Evolutionary conservation across 1,140 invertebrate genomes (phyloP).

Genomic region (Holotrichia oblita): DNA sequence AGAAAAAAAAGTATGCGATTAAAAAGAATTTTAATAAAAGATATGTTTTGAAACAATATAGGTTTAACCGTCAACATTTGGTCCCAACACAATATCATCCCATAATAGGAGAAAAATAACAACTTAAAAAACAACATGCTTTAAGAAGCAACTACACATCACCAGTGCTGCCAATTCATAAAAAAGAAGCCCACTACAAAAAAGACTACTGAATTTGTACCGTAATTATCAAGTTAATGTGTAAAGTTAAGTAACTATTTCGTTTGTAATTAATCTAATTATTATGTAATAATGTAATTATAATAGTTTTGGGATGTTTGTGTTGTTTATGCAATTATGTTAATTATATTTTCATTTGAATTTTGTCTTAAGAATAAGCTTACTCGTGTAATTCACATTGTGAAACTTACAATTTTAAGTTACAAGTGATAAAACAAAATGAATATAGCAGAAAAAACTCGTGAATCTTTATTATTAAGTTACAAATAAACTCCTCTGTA

Average conservation of each 20-base stretch:
- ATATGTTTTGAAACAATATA: slow-evolving; percentile 29
- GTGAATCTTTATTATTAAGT: slow-evolving; percentile 22
- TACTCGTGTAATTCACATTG: background rate
- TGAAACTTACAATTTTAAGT: background rate
- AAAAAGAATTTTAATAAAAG: slow-evolving; percentile 20
- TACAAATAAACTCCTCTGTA: background rate
- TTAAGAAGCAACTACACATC: slow-evolving; percentile 28
- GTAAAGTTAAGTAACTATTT: background rate
- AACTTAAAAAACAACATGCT: slow-evolving; percentile 29
- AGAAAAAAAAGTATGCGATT: background rate
- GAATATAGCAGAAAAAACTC: background rate
- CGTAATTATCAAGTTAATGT: slow-evolving; percentile 9
- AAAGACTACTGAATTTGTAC: slow-evolving; percentile 27
- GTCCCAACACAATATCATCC: slow-evolving; percentile 33
- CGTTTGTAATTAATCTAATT: slow-evolving; percentile 11
- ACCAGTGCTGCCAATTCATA: slow-evolving; percentile 32
- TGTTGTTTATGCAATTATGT: slow-evolving; percentile 14
- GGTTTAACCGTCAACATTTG: slow-evolving; percentile 33
- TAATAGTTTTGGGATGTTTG: slow-evolving; percentile 34
- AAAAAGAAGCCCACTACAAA: slow-evolving; percentile 28
- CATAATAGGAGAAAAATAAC: slow-evolving; percentile 23
- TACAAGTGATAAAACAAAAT: slow-evolving; percentile 5
- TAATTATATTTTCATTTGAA: background rate
- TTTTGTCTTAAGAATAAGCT: slow-evolving; percentile 10
- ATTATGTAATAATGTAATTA: slow-evolving; percentile 24